Evolutionary conservation across 2,797 vertebrate genomes (phyloP).

Genomic region (Onychomys torridus): DNA sequence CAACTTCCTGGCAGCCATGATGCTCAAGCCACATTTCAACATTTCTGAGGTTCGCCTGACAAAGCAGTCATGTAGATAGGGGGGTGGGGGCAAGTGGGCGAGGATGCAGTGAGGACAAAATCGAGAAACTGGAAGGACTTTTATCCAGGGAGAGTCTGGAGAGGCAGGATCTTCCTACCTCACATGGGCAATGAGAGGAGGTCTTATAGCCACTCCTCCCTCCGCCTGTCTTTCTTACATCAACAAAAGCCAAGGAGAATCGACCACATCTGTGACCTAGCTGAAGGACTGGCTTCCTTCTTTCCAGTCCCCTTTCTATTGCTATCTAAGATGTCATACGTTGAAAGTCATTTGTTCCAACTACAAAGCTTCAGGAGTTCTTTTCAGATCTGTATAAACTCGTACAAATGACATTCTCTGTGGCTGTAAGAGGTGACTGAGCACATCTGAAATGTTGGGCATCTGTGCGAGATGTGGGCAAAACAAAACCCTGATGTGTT

Average conservation of each 20-base stretch:
- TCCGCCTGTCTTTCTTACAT: neutral
- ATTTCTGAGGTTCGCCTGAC: constrained; percentile 74
- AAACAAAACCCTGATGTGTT: neutral
- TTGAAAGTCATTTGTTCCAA: constrained; percentile 14
- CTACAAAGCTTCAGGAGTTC: constrained; percentile 3
- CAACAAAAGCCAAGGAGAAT: neutral
- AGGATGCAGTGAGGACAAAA: constrained; percentile 20
- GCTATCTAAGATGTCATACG: neutral
- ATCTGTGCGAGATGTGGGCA: neutral
- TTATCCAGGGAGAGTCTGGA: neutral
- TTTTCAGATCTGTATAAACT: constrained; percentile 52
- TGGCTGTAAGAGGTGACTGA: neutral
- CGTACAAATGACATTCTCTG: constrained; percentile 18
- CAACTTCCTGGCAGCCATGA: constrained; percentile 74
- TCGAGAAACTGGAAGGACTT: neutral
- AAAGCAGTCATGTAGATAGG: neutral
- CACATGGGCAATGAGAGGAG: neutral
- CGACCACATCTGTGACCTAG: neutral
- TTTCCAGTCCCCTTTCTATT: neutral
- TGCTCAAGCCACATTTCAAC: constrained; percentile 76
- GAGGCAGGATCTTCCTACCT: neutral
- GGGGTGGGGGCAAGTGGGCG: neutral
- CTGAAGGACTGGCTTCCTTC: neutral
- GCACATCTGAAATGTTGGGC: neutral
- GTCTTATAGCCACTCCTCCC: too few species aligned